Evolutionary conservation across 2,113 vertebrate species (phyloP).

Genomic region (Heterotis niloticus): DNA sequence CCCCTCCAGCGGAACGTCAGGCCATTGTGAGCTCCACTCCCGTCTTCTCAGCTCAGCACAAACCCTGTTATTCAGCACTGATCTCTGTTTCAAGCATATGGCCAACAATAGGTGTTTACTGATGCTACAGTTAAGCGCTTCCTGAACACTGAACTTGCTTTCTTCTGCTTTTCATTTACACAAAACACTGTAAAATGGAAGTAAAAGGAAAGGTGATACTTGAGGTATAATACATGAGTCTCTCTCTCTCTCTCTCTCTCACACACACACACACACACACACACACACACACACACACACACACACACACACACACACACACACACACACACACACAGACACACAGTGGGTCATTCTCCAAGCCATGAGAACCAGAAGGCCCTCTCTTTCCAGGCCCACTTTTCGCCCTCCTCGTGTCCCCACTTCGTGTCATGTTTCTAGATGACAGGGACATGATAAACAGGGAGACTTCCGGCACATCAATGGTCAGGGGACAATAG

Average conservation of each 20-base stretch:
- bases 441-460: constrained; percentile 63
- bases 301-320: constrained; percentile 8
- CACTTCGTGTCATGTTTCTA: constrained; percentile 52
- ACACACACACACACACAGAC: constrained; percentile 47
- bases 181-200: no score
- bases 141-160: no score
- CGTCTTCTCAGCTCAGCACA: background rate
- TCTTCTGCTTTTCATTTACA: no score
- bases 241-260: background rate
- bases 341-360: constrained; percentile 35
- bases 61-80: no score
- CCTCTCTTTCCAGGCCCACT: constrained; percentile 33
- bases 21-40: background rate
- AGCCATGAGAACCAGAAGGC: constrained; percentile 61
- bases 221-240: no score
- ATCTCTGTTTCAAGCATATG: no score
- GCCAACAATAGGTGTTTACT: no score
- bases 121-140: no score
- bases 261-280: background rate
- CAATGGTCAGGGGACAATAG: constrained; percentile 52
- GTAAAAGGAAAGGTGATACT: no score
- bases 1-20: background rate
- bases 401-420: constrained; percentile 18
- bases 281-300: constrained; percentile 3
- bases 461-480: constrained; percentile 49